A percentile compares a stretch with the other conserved stretches of the same genome.
Conservation (phyloP, 2,888 invertebrate species). For the Norana najaformis region DNA sequence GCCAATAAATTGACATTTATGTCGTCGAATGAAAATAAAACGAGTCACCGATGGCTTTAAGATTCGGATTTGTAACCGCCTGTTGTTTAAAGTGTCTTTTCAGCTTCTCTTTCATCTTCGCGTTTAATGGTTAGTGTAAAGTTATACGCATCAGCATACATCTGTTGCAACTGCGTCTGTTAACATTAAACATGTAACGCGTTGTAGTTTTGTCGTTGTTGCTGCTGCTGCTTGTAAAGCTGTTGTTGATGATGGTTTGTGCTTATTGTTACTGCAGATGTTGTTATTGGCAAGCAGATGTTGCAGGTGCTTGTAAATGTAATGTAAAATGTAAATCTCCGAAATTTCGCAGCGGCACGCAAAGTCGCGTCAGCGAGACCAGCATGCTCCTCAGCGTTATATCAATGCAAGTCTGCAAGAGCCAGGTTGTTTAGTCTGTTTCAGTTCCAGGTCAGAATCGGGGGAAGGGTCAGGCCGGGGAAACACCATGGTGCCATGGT, state of each 20-base stretch:
- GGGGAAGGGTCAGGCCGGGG: too few relatives aligned
- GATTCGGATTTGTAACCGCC: conserved; percentile 13
- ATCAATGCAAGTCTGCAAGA: too few relatives aligned
- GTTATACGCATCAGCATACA: not conserved
- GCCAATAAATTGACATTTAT: not conserved
- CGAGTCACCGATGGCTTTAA: not conserved
- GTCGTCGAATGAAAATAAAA: not conserved
- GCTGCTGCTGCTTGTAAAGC: not conserved
- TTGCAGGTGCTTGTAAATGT: not conserved
- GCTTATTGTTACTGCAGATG: not conserved
- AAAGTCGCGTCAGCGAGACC: too few relatives aligned
- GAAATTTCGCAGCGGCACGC: too few relatives aligned
- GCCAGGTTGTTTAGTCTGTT: too few relatives aligned
- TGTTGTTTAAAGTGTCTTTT: not conserved
- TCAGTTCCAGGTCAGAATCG: too few relatives aligned
- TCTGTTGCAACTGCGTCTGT: not conserved
- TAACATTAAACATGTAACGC: not conserved
- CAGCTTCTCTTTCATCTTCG: not conserved
- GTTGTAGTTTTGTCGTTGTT: not conserved
- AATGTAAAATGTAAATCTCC: too few relatives aligned
- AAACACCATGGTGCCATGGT: too few relatives aligned
- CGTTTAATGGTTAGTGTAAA: not conserved
- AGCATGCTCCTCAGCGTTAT: too few relatives aligned
- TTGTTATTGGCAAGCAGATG: not conserved
- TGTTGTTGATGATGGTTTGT: not conserved